Percentiles rank a stretch among this genome's conserved stretches.
These are phyloP conservation scores for Melanaphis sacchari DNA, from an alignment of 1,140 invertebrate genomes.

Conservation along the genomic window DNA sequence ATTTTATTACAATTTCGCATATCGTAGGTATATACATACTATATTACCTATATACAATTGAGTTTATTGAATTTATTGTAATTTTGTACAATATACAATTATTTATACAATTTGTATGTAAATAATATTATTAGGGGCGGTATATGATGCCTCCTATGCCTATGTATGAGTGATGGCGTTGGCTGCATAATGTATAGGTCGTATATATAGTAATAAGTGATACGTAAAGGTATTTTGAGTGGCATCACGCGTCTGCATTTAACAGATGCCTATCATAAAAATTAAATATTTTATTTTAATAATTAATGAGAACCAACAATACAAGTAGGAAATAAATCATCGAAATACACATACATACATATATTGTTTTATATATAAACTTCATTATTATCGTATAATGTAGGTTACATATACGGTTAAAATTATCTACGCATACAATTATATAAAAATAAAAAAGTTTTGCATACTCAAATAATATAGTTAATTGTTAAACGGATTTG, in stretches of 20 bases:
- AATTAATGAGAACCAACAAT: background rate
- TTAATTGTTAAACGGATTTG: background rate
- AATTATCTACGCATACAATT: background rate
- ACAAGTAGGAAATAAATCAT: background rate
- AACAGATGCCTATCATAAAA: conserved; percentile 1
- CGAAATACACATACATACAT: background rate
- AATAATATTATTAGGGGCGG: background rate
- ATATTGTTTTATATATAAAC: background rate
- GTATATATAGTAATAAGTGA: background rate
- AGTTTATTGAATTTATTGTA: background rate
- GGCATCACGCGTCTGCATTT: background rate
- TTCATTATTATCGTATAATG: background rate
- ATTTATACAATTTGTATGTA: background rate
- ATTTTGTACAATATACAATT: background rate
- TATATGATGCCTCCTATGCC: background rate
- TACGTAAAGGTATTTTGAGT: background rate
- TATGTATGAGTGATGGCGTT: no score
- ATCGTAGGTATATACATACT: background rate
- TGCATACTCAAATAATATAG: background rate
- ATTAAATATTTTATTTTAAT: background rate
- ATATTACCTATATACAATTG: background rate
- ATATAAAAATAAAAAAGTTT: background rate
- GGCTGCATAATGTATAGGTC: background rate
- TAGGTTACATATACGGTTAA: background rate
- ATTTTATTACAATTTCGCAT: background rate